Base-by-base conservation (phyloP, 2,113 vertebrate species). In the Climacteris rufus region DNA sequence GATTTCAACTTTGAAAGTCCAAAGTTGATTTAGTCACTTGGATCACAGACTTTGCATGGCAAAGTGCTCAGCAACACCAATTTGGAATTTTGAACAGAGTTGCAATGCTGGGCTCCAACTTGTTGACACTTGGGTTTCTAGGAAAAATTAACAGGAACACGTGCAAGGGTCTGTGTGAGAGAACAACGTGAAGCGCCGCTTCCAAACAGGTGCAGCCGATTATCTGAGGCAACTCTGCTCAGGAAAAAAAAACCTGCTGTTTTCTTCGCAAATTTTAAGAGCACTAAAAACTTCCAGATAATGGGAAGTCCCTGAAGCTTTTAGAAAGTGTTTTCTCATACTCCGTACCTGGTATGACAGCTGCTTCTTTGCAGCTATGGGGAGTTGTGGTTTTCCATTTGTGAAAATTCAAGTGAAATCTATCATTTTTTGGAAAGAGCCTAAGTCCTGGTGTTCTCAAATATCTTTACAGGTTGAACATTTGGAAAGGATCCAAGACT, bases 391-490 rank as follows among this genome's bases (percentile, higher is more conserved):
- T 96, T 97, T 97, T 96, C 96, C 95, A 97, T 96, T 97, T 98
- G 95, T 97, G 96, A 98, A 97, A 96, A 95, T 97, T 96, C 93
- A 97, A 97, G 89, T 93, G 92, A 98, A 98, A 97, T 97, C 89
- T 97, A 96, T 96, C 95, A 96, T 97, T 98, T 96, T 97, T 95
- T 90, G 96, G 93, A 88, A 93, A 94, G 91, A 94, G 87, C 64
- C 45, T 69, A 96, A 96, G 93, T 96, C 90, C 86, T 95, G 90
- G 90, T 95, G 71, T 97, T 97, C 97, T 97, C 97, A 98, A 97
- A 98, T 97, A 96, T 97, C 97, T 97, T 98, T 97, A 97, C 92
- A 97, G 95, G 95, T 97, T 97, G 94, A 98, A 95, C 94, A 96
- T 96, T 97, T 98, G 97, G 96, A 97, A 97, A 95, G 37, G 61